Percentiles rank a stretch among this genome's conserved stretches.
Evolutionary conservation across 1,140 invertebrate species (phyloP).

Genomic region (Sminthurides bifidus): DNA sequence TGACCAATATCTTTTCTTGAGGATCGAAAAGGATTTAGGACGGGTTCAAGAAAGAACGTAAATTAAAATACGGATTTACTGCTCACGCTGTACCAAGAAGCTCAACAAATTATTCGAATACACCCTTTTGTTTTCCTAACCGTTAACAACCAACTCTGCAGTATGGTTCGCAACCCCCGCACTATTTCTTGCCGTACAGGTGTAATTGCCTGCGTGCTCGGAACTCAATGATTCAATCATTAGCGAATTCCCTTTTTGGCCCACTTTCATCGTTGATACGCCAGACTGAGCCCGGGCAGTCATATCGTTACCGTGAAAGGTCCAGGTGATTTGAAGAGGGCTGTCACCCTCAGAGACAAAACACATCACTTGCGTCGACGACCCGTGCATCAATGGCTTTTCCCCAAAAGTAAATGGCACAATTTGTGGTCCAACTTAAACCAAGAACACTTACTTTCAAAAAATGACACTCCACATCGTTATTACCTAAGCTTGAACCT

Average conservation of each 20-base stretch:
- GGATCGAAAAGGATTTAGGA: too few relatives aligned
- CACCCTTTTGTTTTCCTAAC: too few relatives aligned
- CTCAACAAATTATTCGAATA: too few relatives aligned
- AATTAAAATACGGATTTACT: too few relatives aligned
- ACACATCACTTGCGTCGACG: conserved; percentile 51
- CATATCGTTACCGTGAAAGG: conserved; percentile 32
- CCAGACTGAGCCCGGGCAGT: conserved; percentile 28
- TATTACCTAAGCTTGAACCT: too few relatives aligned
- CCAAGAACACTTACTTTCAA: background rate
- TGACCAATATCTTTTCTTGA: too few relatives aligned
- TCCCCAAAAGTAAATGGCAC: conserved; percentile 29
- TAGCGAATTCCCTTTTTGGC: conserved; percentile 36
- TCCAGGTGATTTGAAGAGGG: conserved; percentile 45
- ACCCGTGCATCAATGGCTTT: conserved; percentile 44
- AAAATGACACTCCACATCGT: too few relatives aligned
- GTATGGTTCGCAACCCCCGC: conserved; percentile 33
- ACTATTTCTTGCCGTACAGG: conserved; percentile 44
- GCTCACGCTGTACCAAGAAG: too few relatives aligned
- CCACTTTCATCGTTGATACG: conserved; percentile 22
- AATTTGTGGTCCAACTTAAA: conserved; percentile 24
- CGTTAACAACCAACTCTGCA: conserved; percentile 33
- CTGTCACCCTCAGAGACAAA: conserved; percentile 48
- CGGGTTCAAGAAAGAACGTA: too few relatives aligned
- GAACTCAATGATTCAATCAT: conserved; percentile 38
- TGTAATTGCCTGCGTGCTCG: conserved; percentile 38